Base-by-base conservation (phyloP, 2,888 invertebrate species). In the Drosophila putrida region DNA sequence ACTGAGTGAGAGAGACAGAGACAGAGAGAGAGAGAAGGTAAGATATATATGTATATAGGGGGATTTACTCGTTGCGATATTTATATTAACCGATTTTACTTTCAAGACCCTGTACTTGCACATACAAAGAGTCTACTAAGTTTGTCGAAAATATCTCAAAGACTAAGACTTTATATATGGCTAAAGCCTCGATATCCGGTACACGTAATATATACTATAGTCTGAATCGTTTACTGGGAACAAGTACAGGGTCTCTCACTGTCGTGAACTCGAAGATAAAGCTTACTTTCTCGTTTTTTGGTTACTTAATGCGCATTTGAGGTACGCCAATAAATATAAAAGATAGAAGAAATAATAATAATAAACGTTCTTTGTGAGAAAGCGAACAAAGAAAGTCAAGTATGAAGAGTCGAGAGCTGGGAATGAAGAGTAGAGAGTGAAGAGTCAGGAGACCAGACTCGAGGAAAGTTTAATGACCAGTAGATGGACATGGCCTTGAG, bases 391-490 rank as follows among this genome's bases (percentile, higher is more conserved):
- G 77, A 59, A 47, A 47, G 38, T 41, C 27, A 13, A 69, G 47
- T 27, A 20, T 10, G 35, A n/a, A 28, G 28, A 36, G 25, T 8
- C 20, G 38, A 20, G 60, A 20, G 25, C 6, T 15, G 43, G 27
- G 59, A 20, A 20, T 41, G 20, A n/a, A 68, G 44, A 20, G 25
- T n/a, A 25, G 2, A 31, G 31, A 31, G 6, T 31, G 31, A 0
- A 31, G 31, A 31, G 31, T 9, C 31, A 9, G 20, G 25, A 44
- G 15, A 8, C 31, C 41, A 44, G 67, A 68, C 46, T 59, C 31
- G 71, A 55, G 46, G 63, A 68, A 65, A 71, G 83, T 83, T 83
- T 80, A 83, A 86, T 61, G 88, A 83, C 83, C 83, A 78, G 49
- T 69, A 62, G 65, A 59, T 65, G 62, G 59, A 13, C 66, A 61